Percentiles rank a stretch among this genome's conserved stretches.
These are phyloP conservation scores for Theodoxus fluviatilis DNA, from an alignment of 2,888 invertebrate species.

Conservation along the genomic window DNA sequence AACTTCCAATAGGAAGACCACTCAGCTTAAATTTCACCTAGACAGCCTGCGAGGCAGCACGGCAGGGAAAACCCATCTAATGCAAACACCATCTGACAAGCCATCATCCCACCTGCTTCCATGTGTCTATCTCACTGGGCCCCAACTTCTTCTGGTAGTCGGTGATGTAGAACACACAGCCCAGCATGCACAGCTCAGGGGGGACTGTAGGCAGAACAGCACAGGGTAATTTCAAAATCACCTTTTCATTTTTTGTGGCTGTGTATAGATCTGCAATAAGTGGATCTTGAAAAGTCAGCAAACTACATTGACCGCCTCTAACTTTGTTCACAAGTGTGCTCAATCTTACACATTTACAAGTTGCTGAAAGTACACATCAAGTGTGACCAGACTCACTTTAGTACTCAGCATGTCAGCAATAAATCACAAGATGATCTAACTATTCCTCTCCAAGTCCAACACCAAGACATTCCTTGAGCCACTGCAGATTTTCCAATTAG, in stretches of 20 bases:
- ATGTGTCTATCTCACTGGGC: constrained; percentile 52
- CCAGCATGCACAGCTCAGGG: constrained; percentile 85
- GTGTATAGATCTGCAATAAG: neutral
- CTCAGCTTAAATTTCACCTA: too few species aligned
- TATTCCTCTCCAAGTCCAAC: too few species aligned
- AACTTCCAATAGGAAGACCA: too few species aligned
- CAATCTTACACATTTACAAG: neutral
- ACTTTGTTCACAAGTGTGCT: too few species aligned
- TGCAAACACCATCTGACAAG: too few species aligned
- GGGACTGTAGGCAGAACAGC: constrained; percentile 69
- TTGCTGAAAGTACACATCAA: too few species aligned
- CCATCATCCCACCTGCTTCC: constrained; percentile 62
- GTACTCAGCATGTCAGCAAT: too few species aligned
- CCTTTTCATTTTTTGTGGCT: neutral
- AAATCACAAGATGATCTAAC: too few species aligned
- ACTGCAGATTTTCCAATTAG: too few species aligned
- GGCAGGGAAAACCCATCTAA: constrained; percentile 21
- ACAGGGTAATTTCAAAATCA: neutral
- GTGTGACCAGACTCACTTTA: too few species aligned
- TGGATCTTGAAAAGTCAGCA: neutral
- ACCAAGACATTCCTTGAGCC: too few species aligned
- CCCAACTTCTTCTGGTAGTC: constrained; percentile 74
- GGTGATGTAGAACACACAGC: constrained; percentile 88
- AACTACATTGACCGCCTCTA: neutral
- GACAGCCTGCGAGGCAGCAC: too few species aligned